Base-by-base conservation (phyloP, 2,888 invertebrate species). In the Graphium colonna region DNA sequence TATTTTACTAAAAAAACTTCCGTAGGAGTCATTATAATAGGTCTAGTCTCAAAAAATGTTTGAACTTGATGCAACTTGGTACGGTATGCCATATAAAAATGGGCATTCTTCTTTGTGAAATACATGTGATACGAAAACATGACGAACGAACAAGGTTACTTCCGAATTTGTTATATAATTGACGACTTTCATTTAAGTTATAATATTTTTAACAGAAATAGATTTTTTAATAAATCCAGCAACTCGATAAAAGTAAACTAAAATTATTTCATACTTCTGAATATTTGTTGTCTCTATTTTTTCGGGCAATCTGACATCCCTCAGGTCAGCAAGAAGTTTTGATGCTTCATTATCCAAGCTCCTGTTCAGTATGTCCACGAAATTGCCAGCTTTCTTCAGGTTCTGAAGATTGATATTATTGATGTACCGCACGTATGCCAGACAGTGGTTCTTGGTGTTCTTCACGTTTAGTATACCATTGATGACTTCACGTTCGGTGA, bases 361-460 rank as follows among this genome's bases (percentile, higher is more conserved):
- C 60, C 97, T 91, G 79, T 97, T 97, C 28, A 95, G 93, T 57
- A 99, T 97, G 78, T 99, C 99, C 51, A 99, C 94, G 75, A 98
- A 99, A 52, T 98, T 94, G 53, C 97, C 95, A 12, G 98, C 98
- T 71, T 97, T 97, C 76, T 97, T 95, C 60, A 98, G 83, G 81
- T 98, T 97, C 79, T 98, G 97, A 31, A 98, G 91, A 79, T 98
- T 98, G 56, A 99, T 98, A 77, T 98, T 98, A 84, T 98, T 97
- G 76, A 99, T 98, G 80, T 98, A 97, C 52, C 98, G 92, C 2
- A 97, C 93, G 81, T 98, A 99, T 0, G 98, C 98, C 40, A 99
- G 88, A 68, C 98, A 97, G 79, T 98, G 98, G 71, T 98, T 98
- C 76, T 97, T 96, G 0, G 97, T 97, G 73, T 98, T 97, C 72